These are phyloP conservation scores for Ypsolopha sequella DNA, from an alignment of 2,888 invertebrate genomes.

Conservation along the genomic window DNA sequence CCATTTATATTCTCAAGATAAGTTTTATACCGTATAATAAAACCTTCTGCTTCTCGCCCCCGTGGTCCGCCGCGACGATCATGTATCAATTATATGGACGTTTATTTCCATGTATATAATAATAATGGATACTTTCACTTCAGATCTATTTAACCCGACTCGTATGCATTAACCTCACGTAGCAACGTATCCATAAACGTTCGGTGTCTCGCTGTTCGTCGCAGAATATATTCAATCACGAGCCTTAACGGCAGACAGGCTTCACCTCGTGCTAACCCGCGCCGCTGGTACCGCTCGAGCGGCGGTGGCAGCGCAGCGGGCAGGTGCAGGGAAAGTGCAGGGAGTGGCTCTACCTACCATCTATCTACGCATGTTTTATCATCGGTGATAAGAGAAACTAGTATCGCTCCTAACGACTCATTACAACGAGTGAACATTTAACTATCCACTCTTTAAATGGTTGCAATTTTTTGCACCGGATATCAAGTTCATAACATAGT, in stretches of 20 bases:
- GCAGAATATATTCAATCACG: constrained; percentile 42
- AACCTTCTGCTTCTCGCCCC: constrained; percentile 5
- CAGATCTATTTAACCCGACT: constrained; percentile 32
- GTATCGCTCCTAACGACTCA: constrained; percentile 42
- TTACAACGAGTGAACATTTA: constrained; percentile 29
- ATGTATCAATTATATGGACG: constrained; percentile 8
- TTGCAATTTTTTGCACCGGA: constrained; percentile 16
- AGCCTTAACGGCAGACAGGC: constrained; percentile 35
- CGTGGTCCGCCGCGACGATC: constrained; percentile 2
- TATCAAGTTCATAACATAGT: constrained; percentile 13
- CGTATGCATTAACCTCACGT: constrained; percentile 44
- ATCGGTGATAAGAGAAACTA: constrained; percentile 63
- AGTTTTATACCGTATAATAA: constrained; percentile 7
- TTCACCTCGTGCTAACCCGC: constrained; percentile 37
- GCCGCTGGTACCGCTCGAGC: constrained; percentile 12
- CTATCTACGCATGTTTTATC: constrained; percentile 61
- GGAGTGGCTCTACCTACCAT: constrained; percentile 40
- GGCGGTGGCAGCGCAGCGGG: not conserved
- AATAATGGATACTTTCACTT: constrained; percentile 33
- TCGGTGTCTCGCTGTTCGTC: constrained; percentile 22
- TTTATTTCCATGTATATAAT: constrained; percentile 11
- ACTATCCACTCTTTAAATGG: constrained; percentile 12
- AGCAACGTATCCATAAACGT: constrained; percentile 39
- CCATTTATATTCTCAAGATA: not conserved
- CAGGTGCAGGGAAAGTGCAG: constrained; percentile 52